A percentile compares a stretch with the other conserved stretches of the same genome.
These are phyloP conservation scores for Monochamus alternatus DNA, from an alignment of 2,888 invertebrate genomes.

Conservation along the genomic window DNA sequence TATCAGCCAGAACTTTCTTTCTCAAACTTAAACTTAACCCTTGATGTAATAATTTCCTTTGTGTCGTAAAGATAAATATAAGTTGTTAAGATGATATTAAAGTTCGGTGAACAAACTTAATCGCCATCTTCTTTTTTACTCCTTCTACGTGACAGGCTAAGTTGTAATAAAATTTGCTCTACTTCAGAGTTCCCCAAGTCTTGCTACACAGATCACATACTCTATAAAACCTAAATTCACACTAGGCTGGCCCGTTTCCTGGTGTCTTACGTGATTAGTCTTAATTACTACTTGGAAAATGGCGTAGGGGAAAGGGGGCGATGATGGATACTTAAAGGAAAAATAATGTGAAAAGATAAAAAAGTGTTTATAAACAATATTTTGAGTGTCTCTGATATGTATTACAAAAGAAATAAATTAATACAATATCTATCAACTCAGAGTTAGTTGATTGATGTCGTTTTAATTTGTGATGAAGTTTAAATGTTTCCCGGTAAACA, in stretches of 20 bases:
- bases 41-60: constrained; percentile 26
- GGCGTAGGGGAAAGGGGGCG: no score
- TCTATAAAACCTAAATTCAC: constrained; percentile 2
- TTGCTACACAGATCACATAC: constrained; percentile 15
- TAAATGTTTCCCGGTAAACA: no score
- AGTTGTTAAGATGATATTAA: constrained; percentile 18
- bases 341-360: no score
- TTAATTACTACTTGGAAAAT: not conserved
- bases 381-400: no score
- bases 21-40: constrained; percentile 6
- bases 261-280: not conserved
- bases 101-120: constrained; percentile 27
- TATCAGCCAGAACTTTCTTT: constrained; percentile 12
- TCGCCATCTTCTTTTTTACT: constrained; percentile 21
- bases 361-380: no score
- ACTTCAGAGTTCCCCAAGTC: not conserved
- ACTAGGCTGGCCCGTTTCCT: not conserved
- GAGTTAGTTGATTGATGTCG: no score
- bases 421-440: no score
- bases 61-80: constrained; percentile 29
- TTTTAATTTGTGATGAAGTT: no score
- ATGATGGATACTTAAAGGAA: no score
- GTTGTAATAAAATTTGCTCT: constrained; percentile 27
- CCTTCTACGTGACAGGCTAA: constrained; percentile 24
- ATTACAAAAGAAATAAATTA: no score